A percentile compares a stretch with the other conserved stretches of the same genome.
phyloP scores from a whole-genome alignment of 2,888 invertebrate genomes.

The Nebria salina region DNA sequence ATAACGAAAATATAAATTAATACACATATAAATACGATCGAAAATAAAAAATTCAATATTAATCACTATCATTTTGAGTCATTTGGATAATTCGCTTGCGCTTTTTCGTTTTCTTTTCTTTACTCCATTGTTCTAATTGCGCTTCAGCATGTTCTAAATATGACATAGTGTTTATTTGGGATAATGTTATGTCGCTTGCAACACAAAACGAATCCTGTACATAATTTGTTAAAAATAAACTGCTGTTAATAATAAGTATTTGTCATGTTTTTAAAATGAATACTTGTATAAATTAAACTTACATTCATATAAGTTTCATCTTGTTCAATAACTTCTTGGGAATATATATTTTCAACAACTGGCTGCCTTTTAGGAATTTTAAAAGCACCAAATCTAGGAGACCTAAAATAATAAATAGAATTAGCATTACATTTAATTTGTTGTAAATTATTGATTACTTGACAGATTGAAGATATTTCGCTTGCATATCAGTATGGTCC shows the following conservation, averaged over 20 bases:
- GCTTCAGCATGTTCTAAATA: conserved; percentile 72
- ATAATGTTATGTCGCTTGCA: conserved; percentile 66
- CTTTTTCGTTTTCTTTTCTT: conserved; percentile 53
- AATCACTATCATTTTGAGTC: conserved; percentile 37
- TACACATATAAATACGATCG: not conserved
- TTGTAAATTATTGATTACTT: conserved; percentile 61
- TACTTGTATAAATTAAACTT: conserved; percentile 48
- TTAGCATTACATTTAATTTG: conserved; percentile 14
- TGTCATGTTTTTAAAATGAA: not conserved
- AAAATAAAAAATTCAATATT: conserved; percentile 7
- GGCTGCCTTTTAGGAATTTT: conserved; percentile 68
- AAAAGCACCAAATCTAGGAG: conserved; percentile 69
- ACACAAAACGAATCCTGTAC: conserved; percentile 75
- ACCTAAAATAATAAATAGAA: conserved; percentile 62
- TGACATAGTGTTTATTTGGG: conserved; percentile 64
- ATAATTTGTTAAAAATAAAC: conserved; percentile 8
- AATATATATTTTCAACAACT: conserved; percentile 55
- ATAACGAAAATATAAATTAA: not conserved
- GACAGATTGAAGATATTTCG: conserved; percentile 73
- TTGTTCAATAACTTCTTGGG: conserved; percentile 55
- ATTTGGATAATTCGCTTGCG: conserved; percentile 42
- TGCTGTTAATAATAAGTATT: too few relatives aligned
- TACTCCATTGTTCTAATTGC: conserved; percentile 63
- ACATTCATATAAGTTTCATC: conserved; percentile 58
- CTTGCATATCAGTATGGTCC: conserved; percentile 69